Percentiles rank a stretch among this genome's conserved stretches.
phyloP scores from a whole-genome alignment of 2,797 vertebrate genomes.

The Siniperca obscura region DNA sequence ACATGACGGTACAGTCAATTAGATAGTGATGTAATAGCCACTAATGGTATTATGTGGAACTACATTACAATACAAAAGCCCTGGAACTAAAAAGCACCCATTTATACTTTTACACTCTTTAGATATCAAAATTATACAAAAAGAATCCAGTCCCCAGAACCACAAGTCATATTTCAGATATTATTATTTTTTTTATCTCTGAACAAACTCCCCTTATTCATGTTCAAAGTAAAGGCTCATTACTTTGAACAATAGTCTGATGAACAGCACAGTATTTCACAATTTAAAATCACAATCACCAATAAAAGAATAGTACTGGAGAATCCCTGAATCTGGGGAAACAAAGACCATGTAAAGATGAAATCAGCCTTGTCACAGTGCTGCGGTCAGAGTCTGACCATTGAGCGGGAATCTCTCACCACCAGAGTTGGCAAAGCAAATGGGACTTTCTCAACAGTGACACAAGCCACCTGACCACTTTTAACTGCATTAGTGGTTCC shows the following conservation, averaged over 20 bases:
- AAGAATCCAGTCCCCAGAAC: neutral
- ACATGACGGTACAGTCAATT: conserved; percentile 13
- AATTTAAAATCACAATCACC: conserved; percentile 3
- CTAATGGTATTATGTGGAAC: conserved; percentile 34
- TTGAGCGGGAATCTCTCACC: conserved; percentile 8
- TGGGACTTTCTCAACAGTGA: conserved; percentile 25
- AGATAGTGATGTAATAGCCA: conserved; percentile 27
- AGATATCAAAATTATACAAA: neutral
- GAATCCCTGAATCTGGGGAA: conserved; percentile 1
- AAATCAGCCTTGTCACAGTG: conserved; percentile 8
- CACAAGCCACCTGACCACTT: conserved; percentile 42
- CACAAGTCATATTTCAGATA: neutral
- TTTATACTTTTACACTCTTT: neutral
- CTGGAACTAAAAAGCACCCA: neutral
- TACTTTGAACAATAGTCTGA: neutral
- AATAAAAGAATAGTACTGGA: neutral
- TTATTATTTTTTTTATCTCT: neutral
- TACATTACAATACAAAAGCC: neutral
- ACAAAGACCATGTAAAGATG: conserved; percentile 1
- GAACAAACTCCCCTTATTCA: neutral
- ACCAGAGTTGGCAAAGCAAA: conserved; percentile 6
- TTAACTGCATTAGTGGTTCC: conserved; percentile 54
- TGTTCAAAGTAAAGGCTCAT: neutral
- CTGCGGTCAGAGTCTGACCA: neutral
- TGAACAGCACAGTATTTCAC: neutral